phyloP scores from a whole-genome alignment of 2,113 vertebrate genomes.

The Callocephalon fimbriatum region DNA sequence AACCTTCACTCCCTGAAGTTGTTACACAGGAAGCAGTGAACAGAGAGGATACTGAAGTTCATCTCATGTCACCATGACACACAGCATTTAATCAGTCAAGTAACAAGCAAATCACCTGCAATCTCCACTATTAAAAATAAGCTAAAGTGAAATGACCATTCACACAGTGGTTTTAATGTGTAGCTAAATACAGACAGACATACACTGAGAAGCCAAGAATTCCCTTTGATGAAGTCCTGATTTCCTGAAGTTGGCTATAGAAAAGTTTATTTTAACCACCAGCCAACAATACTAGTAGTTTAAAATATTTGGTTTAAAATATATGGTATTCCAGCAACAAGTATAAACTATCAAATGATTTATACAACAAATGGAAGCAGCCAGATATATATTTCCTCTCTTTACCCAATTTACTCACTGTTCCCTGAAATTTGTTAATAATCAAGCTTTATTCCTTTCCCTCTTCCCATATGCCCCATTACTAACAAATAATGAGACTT shows the following conservation, averaged over 20 bases:
- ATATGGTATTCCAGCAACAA: neutral
- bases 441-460: neutral
- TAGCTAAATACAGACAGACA: neutral
- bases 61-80: neutral
- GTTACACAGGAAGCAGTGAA: rapidly evolving
- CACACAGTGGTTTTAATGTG: neutral
- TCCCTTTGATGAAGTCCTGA: neutral
- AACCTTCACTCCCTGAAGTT: neutral
- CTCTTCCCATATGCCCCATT: slow-evolving; percentile 18
- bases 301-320: neutral
- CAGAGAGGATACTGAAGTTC: neutral
- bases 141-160: neutral
- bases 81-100: neutral
- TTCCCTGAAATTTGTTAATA: slow-evolving; percentile 31
- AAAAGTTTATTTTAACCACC: neutral
- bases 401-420: slow-evolving; percentile 11
- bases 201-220: neutral
- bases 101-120: neutral
- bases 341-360: neutral
- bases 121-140: neutral
- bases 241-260: neutral
- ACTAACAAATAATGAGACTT: slow-evolving; percentile 40
- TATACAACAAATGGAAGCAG: slow-evolving; percentile 4
- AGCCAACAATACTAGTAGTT: neutral
- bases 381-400: slow-evolving; percentile 1